These are phyloP conservation scores for Eptatretus atami DNA, from an alignment of 2,797 vertebrate species.

Conservation along the genomic window DNA sequence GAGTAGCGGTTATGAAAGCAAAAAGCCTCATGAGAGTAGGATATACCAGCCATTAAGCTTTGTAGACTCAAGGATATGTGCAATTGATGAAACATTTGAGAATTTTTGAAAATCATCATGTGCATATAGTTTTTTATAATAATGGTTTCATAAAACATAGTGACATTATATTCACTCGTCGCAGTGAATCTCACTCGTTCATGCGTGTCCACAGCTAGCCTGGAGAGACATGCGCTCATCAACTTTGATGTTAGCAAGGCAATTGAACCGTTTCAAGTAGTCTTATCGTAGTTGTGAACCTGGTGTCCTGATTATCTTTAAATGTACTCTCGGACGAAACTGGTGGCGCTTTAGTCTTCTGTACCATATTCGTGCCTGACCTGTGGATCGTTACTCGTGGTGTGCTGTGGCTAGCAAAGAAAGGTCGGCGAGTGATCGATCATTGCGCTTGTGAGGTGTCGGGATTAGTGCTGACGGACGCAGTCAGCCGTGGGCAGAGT, in stretches of 20 bases:
- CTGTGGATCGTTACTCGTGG: too few species aligned
- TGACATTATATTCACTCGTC: slow-evolving; percentile 8
- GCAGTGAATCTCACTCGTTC: slow-evolving; percentile 66
- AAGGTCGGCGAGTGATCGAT: slow-evolving; percentile 85
- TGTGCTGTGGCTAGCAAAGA: slow-evolving; percentile 61
- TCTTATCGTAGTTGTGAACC: too few species aligned
- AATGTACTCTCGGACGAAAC: too few species aligned
- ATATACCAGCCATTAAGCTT: too few species aligned
- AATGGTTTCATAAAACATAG: slow-evolving; percentile 5
- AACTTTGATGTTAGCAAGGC: slow-evolving; percentile 95
- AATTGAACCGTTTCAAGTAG: slow-evolving; percentile 75
- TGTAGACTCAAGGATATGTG: too few species aligned
- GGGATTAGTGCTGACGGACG: slow-evolving; percentile 60
- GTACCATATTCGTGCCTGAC: slow-evolving; percentile 10
- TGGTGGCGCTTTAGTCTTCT: slow-evolving; percentile 4
- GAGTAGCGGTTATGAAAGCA: too few species aligned
- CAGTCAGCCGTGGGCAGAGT: slow-evolving; percentile 73
- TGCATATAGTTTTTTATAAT: too few species aligned
- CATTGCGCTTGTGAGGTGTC: slow-evolving; percentile 90
- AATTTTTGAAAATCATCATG: background rate
- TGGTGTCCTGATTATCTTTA: too few species aligned
- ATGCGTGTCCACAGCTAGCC: slow-evolving; percentile 87
- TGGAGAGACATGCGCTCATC: slow-evolving; percentile 77
- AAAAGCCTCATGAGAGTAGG: too few species aligned
- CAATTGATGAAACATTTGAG: too few species aligned